Evolutionary conservation across 2,113 vertebrate genomes (phyloP), one percentile per base, ranked within the genome.

Genomic region (Pedetes capensis): DNA sequence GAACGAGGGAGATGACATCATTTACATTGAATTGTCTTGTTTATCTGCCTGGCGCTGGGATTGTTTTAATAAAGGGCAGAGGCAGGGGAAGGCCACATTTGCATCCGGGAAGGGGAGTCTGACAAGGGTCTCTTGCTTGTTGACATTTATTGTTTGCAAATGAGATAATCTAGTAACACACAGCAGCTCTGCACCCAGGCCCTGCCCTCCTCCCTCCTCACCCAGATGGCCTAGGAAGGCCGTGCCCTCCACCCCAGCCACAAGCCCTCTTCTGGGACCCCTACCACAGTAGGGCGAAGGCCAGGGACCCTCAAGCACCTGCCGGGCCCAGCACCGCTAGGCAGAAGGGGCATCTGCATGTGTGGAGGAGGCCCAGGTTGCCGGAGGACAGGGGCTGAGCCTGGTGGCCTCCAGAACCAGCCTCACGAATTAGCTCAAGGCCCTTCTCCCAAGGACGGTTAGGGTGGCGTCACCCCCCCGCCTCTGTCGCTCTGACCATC

Each of bases 141-240:
- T 96, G 97, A 98, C 98, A 97, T 98, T 97, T 97, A 97, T 97
- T 98, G 96, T 98, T 98, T 98, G 95, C 96, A 98, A 98, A 98
- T 96, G 97, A 97, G 97, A 94, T 96, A 94, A 98, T 96, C 71
- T 34, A 97, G 96, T 91, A 93, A 97, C 0, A 1, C 7, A 76
- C 44, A 22, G 87, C 49, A 6, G 42, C 37, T 61, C 23, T 25
- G 8, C 22, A 6, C 34, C 29, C 13, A 72, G 39, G 37, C 57
- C 87, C 84, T n/a, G 37, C 55, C 76, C 64, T 9, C 16, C 68
- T n/a, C 32, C 76, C 2, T 7, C 5, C 44, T 53, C 8, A 11
- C 47, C 34, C 6, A 23, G 44, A 53, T 16, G 16, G 32, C 55
- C 32, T 42, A 5, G 51, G 39, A 42, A 12, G 44, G 12, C 63